Evolutionary conservation across 2,113 vertebrate species (phyloP), one percentile per base, ranked within the genome.

Genomic region (Anser brachyrhynchus): DNA sequence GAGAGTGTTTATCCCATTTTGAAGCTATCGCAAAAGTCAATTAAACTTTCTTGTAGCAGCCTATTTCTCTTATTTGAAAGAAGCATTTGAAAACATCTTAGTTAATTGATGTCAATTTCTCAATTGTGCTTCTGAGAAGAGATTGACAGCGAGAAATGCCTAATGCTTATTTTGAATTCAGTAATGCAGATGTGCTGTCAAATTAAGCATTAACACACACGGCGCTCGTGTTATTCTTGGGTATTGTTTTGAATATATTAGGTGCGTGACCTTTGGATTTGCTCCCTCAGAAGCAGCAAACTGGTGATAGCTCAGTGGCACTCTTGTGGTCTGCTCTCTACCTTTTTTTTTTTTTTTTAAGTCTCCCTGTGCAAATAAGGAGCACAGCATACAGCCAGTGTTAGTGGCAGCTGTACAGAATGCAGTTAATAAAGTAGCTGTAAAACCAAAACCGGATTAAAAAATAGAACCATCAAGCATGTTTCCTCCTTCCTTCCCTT

Each of bases 81-180:
- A 93, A 92, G 54, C 84, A 84, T 97, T 97, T 84, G 78, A 91
- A 97, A 97, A 95, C 77, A 93, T 93, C 3, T 0, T 77, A 41
- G 57, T 74, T 97, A 95, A 95, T 97, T 97, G 96, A 96, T 95
- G 89, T 93, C 92, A 97, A 69, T 95, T 94, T 93, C 55, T 91
- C 75, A 91, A 13, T 95, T 94, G 84, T 95, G 13, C 66, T 67
- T 90, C 89, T 94, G 75, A 95, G 83, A 89, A 92, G 76, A 97
- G 87, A 93, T 71, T 98, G 95, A 95, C 89, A 96, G 85, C 37
- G 57, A 94, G 84, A 96, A 85, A 80, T 93, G 84, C 41, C 20
- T 94, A 61, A 88, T 95, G 77, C 89, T 41, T 88, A 82, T 86
- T 92, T 95, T 91, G 69, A 80, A 96, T 96, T 95, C 96, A 95